A percentile compares a stretch with the other conserved stretches of the same genome.
These are phyloP conservation scores for Thamnophis sirtalis DNA, from an alignment of 2,113 vertebrate genomes.

Conservation along the genomic window DNA sequence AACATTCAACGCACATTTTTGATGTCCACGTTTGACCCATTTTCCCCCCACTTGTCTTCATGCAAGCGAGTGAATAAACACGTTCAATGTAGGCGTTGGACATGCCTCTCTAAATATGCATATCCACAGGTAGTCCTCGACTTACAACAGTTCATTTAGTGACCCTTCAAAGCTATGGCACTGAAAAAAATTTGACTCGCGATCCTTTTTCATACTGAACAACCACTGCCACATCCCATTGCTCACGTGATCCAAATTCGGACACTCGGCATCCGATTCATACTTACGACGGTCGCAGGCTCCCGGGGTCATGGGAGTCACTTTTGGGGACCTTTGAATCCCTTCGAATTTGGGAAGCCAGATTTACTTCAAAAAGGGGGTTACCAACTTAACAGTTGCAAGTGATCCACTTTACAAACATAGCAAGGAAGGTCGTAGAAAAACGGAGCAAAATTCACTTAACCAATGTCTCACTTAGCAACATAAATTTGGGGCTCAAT, in stretches of 20 bases:
- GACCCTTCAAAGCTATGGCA: too few relatives aligned
- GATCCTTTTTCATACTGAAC: not conserved
- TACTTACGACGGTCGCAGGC: accelerated
- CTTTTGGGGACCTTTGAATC: not conserved
- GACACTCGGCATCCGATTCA: not conserved
- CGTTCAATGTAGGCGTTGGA: not conserved
- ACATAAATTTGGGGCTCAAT: too few relatives aligned
- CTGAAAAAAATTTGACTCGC: not conserved
- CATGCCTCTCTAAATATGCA: not conserved
- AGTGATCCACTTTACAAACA: too few relatives aligned
- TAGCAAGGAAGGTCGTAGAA: too few relatives aligned
- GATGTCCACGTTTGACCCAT: not conserved
- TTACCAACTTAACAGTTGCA: too few relatives aligned
- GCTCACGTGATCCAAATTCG: not conserved
- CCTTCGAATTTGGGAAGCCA: too few relatives aligned
- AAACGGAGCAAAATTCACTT: too few relatives aligned
- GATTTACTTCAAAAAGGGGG: too few relatives aligned
- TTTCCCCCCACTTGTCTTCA: not conserved
- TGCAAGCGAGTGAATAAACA: not conserved
- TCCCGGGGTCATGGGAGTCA: too few relatives aligned
- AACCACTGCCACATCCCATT: not conserved
- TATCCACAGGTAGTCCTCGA: not conserved
- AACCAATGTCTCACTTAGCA: too few relatives aligned
- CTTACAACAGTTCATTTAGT: not conserved
- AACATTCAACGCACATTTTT: not conserved